Base-by-base conservation (phyloP, 2,797 vertebrate species). In the Staurois parvus region DNA sequence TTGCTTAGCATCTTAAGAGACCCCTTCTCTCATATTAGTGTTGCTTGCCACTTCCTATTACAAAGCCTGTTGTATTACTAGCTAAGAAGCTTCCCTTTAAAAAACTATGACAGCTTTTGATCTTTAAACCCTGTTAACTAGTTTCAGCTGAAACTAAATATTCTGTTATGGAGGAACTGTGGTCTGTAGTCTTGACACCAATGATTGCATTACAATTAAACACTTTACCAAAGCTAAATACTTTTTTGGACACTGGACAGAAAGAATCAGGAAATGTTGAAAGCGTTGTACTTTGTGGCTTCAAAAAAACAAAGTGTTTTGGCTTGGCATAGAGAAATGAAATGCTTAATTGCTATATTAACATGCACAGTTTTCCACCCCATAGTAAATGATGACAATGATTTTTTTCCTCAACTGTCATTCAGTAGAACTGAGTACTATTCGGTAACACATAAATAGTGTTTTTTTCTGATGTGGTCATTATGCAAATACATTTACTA, bases 1-100 rank as follows among this genome's bases (percentile, higher is more conserved):
- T 87, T 88, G 89, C 89, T 91, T 89, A 88, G 87, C 80, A 88
- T 89, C 88, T 90, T 87, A 78, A 86, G 87, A 87, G 89, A 59
- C 87, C 88, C 62, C 84, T 83, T 90, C 91, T 91, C 88, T 88
- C 88, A 89, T 88, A 88, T 90, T 91, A 88, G 85, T 89, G 90
- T 90, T 90, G 88, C 89, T 92, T 93, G 90, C 92, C 90, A 90
- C 88, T 90, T 92, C 89, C 89, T 90, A 90, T 91, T 90, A 90
- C 88, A 88, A 72, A 80, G 45, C 67, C 52, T 59, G 89, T 88
- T 90, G 92, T 92, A 89, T 85, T 89, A 88, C 87, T 87, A 89
- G 90, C 85, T 90, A 85, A 85, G 77, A 90, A 72, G 72, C 88
- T 87, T 89, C 78, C 90, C 32, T 88, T 90, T 52, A 89, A 90